Conservation (phyloP, 2,113 vertebrate species). For the Herpailurus yagouaroundi region DNA sequence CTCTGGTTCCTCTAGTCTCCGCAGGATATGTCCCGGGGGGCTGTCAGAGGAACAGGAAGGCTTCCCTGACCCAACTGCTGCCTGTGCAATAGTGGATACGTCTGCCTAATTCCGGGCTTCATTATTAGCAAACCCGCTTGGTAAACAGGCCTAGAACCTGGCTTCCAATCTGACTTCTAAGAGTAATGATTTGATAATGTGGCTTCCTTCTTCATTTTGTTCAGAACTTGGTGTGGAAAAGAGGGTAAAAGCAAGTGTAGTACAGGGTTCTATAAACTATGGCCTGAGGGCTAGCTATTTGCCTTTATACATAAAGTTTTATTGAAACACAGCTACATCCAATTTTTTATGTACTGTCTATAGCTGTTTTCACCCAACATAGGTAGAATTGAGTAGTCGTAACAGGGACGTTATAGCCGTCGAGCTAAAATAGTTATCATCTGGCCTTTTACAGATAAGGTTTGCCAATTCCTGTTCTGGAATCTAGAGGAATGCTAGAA, state of each 20-base stretch:
- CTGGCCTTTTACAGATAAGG: not conserved
- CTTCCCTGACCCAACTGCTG: not conserved
- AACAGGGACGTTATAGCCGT: not conserved
- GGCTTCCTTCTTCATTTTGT: not conserved
- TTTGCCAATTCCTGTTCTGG: not conserved
- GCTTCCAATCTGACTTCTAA: not conserved
- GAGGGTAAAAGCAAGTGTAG: not conserved
- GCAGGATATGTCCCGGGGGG: too few relatives aligned
- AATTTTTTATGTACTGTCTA: not conserved
- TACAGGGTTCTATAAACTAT: not conserved
- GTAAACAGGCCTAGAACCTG: not conserved
- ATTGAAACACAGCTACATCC: not conserved
- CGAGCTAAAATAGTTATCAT: not conserved
- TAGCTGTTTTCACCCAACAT: not conserved
- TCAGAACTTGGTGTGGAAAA: not conserved
- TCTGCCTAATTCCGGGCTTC: not conserved
- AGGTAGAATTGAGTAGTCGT: not conserved
- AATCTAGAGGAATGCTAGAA: not conserved
- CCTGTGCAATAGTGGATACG: too few relatives aligned
- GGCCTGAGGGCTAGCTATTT: not conserved
- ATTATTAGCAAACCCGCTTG: not conserved
- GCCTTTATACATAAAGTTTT: not conserved
- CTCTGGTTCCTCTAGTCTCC: not conserved
- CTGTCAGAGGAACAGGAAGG: not conserved
- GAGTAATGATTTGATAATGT: not conserved